Base-by-base conservation (phyloP, 2,888 invertebrate species). In the Micropterix aruncella region DNA sequence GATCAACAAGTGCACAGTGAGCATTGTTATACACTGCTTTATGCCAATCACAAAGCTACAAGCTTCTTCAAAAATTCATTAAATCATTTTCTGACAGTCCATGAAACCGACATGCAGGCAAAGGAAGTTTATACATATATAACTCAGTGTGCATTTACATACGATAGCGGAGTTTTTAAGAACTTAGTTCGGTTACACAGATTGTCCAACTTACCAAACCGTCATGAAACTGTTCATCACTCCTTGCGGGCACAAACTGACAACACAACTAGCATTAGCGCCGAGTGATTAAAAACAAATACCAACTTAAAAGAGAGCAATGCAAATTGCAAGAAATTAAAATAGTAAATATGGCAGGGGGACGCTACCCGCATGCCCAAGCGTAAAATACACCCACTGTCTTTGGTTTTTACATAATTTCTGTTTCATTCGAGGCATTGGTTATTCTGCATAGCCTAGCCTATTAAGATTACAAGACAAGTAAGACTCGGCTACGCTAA, bases 161-260 rank as follows among this genome's bases (percentile, higher is more conserved):
- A 36, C 7, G 16, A 19, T 16, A 42, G 5, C 17, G 42, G 18
- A 42, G 12, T 16, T 37, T 42, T 27, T 38, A 38, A 18, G 38
- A 18, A 16, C 7, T 39, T 15, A 40, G 40, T 40, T 17, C 43
- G 41, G 38, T 42, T 37, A 37, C 37, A 15, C 37, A 38, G 39
- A 42, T 42, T 41, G 2, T 54, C 56, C 52, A 61, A 84, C 85
- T 85, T 83, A 85, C 85, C 85, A 85, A 67, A 83, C 81, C 68
- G 82, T 83, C 80, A 84, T 82, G 79, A 83, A 84, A 78, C 81
- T 83, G 82, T 83, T 84, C 80, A 83, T 80, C 76, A 83, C 79
- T 83, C 83, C 83, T 78, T 83, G 83, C 69, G 81, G 79, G 81
- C 81, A 82, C 74, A 80, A 78, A 80, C 81, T 82, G 77, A 76